phyloP scores from a whole-genome alignment of 1,140 invertebrate genomes.

The Caerostris darwini region DNA sequence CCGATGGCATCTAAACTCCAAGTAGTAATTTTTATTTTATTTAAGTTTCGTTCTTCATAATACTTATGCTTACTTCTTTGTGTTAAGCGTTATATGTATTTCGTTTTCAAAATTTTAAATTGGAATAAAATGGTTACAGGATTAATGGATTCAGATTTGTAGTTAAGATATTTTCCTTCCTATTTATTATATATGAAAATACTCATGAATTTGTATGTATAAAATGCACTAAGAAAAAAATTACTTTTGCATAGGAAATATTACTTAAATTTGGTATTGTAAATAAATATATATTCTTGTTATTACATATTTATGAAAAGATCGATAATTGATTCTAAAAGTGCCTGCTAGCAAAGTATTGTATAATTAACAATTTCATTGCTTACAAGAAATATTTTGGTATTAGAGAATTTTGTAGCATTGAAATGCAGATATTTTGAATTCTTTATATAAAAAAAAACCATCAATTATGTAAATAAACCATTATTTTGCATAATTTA shows the following conservation, averaged over 20 bases:
- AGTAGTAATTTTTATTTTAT: not conserved
- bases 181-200: not conserved
- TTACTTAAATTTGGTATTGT: conserved; percentile 26
- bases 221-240: not conserved
- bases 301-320: conserved; percentile 2
- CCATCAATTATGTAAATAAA: not conserved
- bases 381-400: not conserved
- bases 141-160: too few relatives aligned
- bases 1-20: not conserved
- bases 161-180: too few relatives aligned
- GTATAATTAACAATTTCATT: not conserved
- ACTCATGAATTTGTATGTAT: not conserved
- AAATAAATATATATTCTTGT: conserved; percentile 38
- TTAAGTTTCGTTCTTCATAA: not conserved
- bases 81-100: not conserved
- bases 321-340: conserved; percentile 20
- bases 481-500: not conserved
- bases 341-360: not conserved
- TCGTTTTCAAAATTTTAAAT: not conserved
- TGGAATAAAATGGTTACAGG: too few relatives aligned
- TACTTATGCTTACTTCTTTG: not conserved
- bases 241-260: not conserved
- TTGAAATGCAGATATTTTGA: not conserved
- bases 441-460: not conserved
- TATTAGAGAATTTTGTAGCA: not conserved